Evolutionary conservation across 2,888 invertebrate genomes (phyloP).

Genomic region (Cartodere bifasciata): DNA sequence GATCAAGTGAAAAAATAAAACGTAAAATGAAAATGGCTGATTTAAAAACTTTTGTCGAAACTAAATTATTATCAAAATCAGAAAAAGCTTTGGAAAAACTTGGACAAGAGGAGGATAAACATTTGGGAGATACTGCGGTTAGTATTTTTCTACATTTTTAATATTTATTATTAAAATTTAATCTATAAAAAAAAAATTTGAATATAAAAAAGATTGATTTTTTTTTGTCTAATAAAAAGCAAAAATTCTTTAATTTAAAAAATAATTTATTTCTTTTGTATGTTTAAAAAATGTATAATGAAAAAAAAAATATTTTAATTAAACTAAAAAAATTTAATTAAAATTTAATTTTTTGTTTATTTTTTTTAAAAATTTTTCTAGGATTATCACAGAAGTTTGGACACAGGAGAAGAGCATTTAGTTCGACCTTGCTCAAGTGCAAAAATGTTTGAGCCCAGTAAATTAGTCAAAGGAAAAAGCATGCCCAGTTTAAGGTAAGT

Average conservation of each 20-base stretch:
- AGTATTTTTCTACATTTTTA: no score
- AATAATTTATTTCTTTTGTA: no score
- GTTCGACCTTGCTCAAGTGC: conserved; percentile 58
- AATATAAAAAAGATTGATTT: no score
- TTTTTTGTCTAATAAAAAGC: no score
- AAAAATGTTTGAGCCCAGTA: conserved; percentile 45
- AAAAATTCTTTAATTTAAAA: no score
- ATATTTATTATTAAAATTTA: no score
- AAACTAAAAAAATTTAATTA: no score
- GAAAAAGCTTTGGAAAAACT: conserved; percentile 85
- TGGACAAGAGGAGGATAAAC: conserved; percentile 59
- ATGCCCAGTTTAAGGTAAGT: conserved; percentile 88
- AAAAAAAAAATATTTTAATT: no score
- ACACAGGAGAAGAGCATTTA: conserved; percentile 64
- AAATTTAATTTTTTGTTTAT: no score
- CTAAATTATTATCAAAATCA: conserved; percentile 79
- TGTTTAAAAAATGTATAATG: no score
- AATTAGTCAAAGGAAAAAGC: conserved; percentile 86
- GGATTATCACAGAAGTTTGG: conserved; percentile 74
- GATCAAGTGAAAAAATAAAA: conserved; percentile 73
- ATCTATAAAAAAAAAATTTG: no score
- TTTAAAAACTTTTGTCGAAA: conserved; percentile 82
- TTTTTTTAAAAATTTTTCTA: conserved; percentile 28
- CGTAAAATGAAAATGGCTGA: conserved; percentile 86
- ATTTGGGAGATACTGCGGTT: conserved; percentile 49